These are phyloP conservation scores for Caenorhabditis sp. DNA, from an alignment of 2,888 invertebrate genomes.

Conservation along the genomic window DNA sequence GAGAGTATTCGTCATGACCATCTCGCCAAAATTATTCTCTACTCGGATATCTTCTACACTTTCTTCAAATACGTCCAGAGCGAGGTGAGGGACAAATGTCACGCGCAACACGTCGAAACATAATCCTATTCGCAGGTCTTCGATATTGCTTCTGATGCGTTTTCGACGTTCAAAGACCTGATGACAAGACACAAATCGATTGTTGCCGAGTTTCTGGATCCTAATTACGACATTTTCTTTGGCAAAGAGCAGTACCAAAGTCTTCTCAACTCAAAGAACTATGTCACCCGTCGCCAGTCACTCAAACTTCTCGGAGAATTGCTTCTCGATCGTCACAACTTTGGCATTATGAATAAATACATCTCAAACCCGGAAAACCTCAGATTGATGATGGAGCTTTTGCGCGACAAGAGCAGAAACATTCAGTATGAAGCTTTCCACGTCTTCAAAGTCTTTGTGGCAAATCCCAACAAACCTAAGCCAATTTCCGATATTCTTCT, in stretches of 20 bases:
- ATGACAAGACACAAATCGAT: constrained; percentile 87
- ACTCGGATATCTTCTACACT: constrained; percentile 98
- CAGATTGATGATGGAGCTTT: constrained; percentile 99
- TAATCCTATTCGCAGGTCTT: constrained; percentile 91
- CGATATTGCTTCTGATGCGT: constrained; percentile 99
- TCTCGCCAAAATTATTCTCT: constrained; percentile 97
- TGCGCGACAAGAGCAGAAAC: constrained; percentile 98
- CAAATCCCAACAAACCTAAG: constrained; percentile 99
- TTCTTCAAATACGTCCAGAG: constrained; percentile 92
- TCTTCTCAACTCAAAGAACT: constrained; percentile 98
- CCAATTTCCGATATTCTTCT: constrained; percentile 98
- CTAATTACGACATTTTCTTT: constrained; percentile 99
- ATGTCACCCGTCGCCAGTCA: constrained; percentile 98
- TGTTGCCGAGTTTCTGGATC: constrained; percentile 98
- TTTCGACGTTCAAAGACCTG: constrained; percentile 96
- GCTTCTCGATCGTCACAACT: constrained; percentile 98
- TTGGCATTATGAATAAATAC: constrained; percentile 93
- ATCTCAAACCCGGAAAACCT: constrained; percentile 95
- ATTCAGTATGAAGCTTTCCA: constrained; percentile 99
- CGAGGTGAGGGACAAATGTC: constrained; percentile 34
- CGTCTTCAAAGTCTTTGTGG: constrained; percentile 99
- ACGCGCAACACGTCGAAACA: constrained; percentile 5
- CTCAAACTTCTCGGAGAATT: constrained; percentile 97
- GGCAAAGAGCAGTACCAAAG: constrained; percentile 91
- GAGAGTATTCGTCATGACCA: constrained; percentile 99